Percentiles rank a stretch among this genome's conserved stretches.
Evolutionary conservation across 2,888 invertebrate genomes (phyloP).

Genomic region (Aethes cnicana): DNA sequence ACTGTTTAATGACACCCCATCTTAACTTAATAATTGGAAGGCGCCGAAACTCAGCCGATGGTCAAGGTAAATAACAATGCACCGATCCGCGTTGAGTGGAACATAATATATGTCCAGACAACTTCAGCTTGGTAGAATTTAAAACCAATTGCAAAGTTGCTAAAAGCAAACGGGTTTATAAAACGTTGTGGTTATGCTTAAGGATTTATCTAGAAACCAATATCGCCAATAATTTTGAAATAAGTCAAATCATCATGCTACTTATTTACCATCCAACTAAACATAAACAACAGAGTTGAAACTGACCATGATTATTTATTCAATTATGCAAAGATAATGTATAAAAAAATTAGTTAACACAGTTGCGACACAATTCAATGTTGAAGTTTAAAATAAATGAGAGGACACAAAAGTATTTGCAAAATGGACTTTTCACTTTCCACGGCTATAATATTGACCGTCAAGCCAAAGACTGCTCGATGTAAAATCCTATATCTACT

Average conservation of each 20-base stretch:
- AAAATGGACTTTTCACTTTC: conserved; percentile 5
- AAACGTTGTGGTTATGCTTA: conserved; percentile 8
- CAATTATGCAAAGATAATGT: conserved; percentile 57
- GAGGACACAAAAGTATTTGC: conserved; percentile 25
- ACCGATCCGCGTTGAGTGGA: not conserved
- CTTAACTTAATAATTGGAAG: conserved; percentile 37
- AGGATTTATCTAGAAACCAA: conserved; percentile 7
- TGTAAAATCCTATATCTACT: not conserved
- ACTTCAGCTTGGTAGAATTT: not conserved
- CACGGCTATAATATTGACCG: not conserved
- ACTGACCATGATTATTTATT: conserved; percentile 60
- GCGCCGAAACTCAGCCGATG: conserved; percentile 34
- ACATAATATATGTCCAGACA: not conserved
- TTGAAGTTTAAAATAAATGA: conserved; percentile 35
- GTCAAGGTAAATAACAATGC: conserved; percentile 15
- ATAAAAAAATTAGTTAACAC: conserved; percentile 47
- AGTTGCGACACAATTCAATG: conserved; percentile 48
- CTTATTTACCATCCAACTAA: conserved; percentile 30
- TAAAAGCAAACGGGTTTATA: too few relatives aligned
- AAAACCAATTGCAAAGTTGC: not conserved
- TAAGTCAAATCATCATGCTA: too few relatives aligned
- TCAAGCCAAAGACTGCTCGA: not conserved
- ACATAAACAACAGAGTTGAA: conserved; percentile 50
- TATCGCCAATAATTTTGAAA: too few relatives aligned
- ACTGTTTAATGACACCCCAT: conserved; percentile 35